Percentiles rank a stretch among this genome's conserved stretches.
Conservation (phyloP, 2,888 invertebrate genomes). For the Cheilosia impressa region DNA sequence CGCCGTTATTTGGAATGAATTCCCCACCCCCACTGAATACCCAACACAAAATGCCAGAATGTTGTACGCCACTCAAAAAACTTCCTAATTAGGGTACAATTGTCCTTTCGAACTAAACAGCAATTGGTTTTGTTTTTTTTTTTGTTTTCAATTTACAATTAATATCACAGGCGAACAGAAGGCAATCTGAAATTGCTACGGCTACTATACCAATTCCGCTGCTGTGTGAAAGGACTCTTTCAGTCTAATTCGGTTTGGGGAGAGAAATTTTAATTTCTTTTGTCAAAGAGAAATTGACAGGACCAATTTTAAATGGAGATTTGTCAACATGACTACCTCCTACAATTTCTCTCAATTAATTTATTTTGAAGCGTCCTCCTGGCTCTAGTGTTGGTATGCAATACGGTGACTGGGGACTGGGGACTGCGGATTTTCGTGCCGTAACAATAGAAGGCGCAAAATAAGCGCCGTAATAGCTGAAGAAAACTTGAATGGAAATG, state of each 20-base stretch:
- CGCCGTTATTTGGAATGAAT: background rate
- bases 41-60: slow-evolving; percentile 20
- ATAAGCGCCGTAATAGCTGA: slow-evolving; percentile 13
- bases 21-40: slow-evolving; percentile 38
- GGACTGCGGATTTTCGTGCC: background rate
- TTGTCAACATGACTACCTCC: slow-evolving; percentile 64
- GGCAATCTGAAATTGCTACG: background rate
- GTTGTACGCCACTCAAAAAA: slow-evolving; percentile 32
- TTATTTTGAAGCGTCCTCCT: slow-evolving; percentile 53
- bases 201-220: slow-evolving; percentile 6
- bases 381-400: background rate
- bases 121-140: slow-evolving; percentile 12
- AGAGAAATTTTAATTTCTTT: slow-evolving; percentile 61
- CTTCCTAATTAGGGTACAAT: slow-evolving; percentile 62
- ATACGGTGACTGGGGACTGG: background rate
- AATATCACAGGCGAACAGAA: slow-evolving; percentile 33
- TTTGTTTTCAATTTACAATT: slow-evolving; percentile 13
- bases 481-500: slow-evolving; percentile 9
- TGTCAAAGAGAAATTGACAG: slow-evolving; percentile 55
- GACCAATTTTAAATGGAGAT: slow-evolving; percentile 64
- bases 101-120: slow-evolving; percentile 15
- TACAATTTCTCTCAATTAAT: slow-evolving; percentile 64
- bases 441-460: slow-evolving; percentile 2
- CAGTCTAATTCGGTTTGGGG: slow-evolving; percentile 30
- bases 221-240: background rate